These are phyloP conservation scores for Neofelis nebulosa DNA, from an alignment of 2,113 vertebrate genomes.

Conservation along the genomic window DNA sequence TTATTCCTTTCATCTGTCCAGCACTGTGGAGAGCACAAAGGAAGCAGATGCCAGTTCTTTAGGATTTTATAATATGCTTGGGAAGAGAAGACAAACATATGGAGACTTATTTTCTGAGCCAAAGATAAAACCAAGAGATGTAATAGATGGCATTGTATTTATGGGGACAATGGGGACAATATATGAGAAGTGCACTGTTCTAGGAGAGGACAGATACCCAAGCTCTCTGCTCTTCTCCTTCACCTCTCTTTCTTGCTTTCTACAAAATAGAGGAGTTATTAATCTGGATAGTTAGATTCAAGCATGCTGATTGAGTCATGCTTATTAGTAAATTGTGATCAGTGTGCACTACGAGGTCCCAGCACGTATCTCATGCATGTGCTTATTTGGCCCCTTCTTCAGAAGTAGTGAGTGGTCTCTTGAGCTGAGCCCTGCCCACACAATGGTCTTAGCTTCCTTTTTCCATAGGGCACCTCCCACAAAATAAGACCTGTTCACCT, in stretches of 20 bases:
- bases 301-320: background rate
- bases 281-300: background rate
- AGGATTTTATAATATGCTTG: background rate
- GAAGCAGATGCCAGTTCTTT: background rate
- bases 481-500: background rate
- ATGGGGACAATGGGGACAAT: background rate
- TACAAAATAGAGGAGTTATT: background rate
- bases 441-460: background rate
- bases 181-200: background rate
- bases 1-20: background rate
- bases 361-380: background rate
- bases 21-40: background rate
- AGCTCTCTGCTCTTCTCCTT: background rate
- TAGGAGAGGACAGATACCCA: background rate
- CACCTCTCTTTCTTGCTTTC: background rate
- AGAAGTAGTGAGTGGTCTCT: background rate
- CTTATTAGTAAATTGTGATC: background rate
- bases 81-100: background rate
- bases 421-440: background rate
- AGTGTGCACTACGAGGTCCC: background rate
- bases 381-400: background rate
- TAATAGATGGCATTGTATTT: background rate
- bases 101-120: background rate
- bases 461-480: background rate
- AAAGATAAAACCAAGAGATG: background rate